Evolutionary conservation across 2,888 invertebrate genomes (phyloP).

Genomic region (Scaeva pyrastri): DNA sequence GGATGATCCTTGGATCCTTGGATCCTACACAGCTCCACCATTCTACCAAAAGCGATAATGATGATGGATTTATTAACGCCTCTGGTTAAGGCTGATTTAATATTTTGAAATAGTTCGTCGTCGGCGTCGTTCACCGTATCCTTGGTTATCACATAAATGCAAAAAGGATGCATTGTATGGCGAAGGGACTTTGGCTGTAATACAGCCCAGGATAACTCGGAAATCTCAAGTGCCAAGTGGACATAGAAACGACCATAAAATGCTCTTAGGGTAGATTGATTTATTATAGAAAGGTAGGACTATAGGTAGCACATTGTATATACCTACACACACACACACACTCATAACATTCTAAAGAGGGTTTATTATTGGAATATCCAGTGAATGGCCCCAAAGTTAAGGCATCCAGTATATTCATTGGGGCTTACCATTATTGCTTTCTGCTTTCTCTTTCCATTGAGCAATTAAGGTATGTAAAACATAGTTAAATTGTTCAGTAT

Average conservation of each 20-base stretch:
- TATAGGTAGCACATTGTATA: neutral
- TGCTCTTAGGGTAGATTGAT: conserved; percentile 70
- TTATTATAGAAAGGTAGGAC: conserved; percentile 60
- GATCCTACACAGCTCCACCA: conserved; percentile 24
- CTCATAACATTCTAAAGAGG: conserved; percentile 13
- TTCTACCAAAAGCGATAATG: conserved; percentile 54
- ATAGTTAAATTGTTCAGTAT: neutral
- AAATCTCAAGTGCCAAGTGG: conserved; percentile 45
- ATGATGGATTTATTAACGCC: conserved; percentile 76
- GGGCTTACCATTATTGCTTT: conserved; percentile 9
- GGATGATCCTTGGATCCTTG: conserved; percentile 38
- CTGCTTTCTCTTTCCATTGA: neutral
- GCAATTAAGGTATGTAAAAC: conserved; percentile 7
- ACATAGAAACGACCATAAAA: conserved; percentile 59
- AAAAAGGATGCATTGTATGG: conserved; percentile 56
- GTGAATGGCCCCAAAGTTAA: neutral
- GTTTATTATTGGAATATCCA: conserved; percentile 17
- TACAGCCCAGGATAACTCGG: neutral
- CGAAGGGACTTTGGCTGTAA: conserved; percentile 1
- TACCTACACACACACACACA: too few species aligned
- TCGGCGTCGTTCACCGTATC: conserved; percentile 28
- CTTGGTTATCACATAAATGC: conserved; percentile 64
- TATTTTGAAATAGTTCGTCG: conserved; percentile 57
- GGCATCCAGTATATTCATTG: neutral
- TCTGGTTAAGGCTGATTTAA: conserved; percentile 71